Evolutionary conservation across 2,888 invertebrate species (phyloP), one percentile per base, ranked within the genome.

Genomic region (Yponomeuta cagnagella): DNA sequence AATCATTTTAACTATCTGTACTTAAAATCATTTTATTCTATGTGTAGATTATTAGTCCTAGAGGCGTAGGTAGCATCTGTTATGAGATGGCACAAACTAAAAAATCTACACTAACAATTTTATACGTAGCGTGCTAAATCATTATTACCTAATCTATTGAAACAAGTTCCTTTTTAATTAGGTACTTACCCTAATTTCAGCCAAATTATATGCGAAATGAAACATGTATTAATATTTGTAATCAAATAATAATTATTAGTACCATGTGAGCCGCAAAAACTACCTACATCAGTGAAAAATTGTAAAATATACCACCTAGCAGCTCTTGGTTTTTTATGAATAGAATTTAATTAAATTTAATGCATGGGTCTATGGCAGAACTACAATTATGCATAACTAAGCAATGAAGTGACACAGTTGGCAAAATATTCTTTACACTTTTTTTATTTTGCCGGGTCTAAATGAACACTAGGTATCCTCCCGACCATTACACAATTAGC

Each of bases 101-200:
- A 58, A 58, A 58, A 58, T 58, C 52, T 58, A 58, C 52, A 58
- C 64, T 64, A 64, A 64, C 10, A 30, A 64, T 64, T 64, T 30
- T 31, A 31, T 64, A 64, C n/a, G 30, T 64, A 64, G 30, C 10
- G 12, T n/a, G 23, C n/a, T 63, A 63, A n/a, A 63, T 23, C 15
- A n/a, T n/a, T 63, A 15, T 63, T 23, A 63, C 23, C 23, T n/a
- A 63, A n/a, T 63, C 15, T 10, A 63, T 15, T 63, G 3, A 23
- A n/a, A n/a, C 63, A 63, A 63, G 63, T 63, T 63, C 63, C 63
- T 63, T 63, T 63, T 63, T 2, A n/a, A 63, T 63, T 63, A 63
- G 63, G 63, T 63, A 63, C 63, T 10, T 63, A 8, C 8, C 43
- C 43, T 43, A 43, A 43, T 43, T 43, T 43, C 43, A 43, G 43